These are phyloP conservation scores for Crotalus viridis DNA, from an alignment of 2,113 vertebrate genomes.

Conservation along the genomic window DNA sequence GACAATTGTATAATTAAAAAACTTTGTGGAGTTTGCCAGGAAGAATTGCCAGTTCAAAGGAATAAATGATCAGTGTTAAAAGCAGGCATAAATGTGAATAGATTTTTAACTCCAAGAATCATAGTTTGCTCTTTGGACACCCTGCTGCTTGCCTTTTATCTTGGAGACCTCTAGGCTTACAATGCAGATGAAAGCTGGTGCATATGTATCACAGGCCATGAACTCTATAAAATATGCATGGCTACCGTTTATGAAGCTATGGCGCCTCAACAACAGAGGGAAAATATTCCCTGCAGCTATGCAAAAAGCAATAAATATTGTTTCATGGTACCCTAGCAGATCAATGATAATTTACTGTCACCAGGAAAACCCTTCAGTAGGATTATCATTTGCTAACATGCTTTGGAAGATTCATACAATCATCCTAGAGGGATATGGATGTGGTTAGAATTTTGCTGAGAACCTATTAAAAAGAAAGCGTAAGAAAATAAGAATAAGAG, in stretches of 20 bases:
- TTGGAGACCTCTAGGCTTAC: neutral
- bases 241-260: neutral
- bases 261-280: neutral
- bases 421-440: too few relatives aligned
- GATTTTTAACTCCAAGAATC: neutral
- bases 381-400: neutral
- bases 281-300: neutral
- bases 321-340: neutral
- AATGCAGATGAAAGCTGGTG: rapidly evolving
- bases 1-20: neutral
- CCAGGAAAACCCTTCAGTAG: neutral
- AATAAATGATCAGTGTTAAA: neutral
- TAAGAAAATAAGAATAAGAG: neutral
- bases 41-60: neutral
- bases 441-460: neutral
- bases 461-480: neutral
- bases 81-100: neutral
- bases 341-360: neutral
- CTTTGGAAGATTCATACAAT: neutral
- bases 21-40: neutral
- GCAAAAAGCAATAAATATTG: neutral
- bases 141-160: neutral
- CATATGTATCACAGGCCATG: neutral
- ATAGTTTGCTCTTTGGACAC: neutral
- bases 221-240: neutral